Evolutionary conservation across 2,797 vertebrate genomes (phyloP), one percentile per base, ranked within the genome.

Genomic region (Sciurus vulgaris): DNA sequence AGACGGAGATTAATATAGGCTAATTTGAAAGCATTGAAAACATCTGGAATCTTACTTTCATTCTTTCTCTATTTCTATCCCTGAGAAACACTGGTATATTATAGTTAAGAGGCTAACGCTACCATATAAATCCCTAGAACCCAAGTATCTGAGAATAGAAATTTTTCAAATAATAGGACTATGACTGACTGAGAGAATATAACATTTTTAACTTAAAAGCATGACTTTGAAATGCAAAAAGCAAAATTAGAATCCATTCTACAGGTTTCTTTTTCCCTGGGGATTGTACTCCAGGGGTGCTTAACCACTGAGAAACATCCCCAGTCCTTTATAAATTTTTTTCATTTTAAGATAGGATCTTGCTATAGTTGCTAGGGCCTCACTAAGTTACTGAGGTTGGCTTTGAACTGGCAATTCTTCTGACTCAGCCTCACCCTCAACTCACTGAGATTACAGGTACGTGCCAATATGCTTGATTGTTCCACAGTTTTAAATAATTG

Each of bases 41-140:
- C n/a, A 54, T 26, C n/a, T 87, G 65, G 65, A 90, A 33, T 59
- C 77, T 84, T 73, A 17, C 26, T 81, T 61, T 54, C n/a, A 83
- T 91, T 54, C 11, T 26, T 93, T 76, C 63, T 81, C 84, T 77
- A 28, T 82, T 95, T 87, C 47, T 93, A 47, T 73, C 67, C 67
- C 20, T 9, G 61, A 85, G 18, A 92, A 92, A 77, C 33, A 84
- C 20, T 86, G 24, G 44, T 51, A 41, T 26, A 54, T 86, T 51
- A 54, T 0, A 35, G 9, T n/a, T 24, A 77, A 91, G 65, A 93
- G 5, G 35, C 72, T 67, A 84, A 89, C 10, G 47, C 41, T 14
- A 12, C 28, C 70, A 1, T 17, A 79, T 69, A 84, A 95, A 91
- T 67, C 20, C 59, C 26, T 51, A 54, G 61, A 49, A 49, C 28